phyloP scores from a whole-genome alignment of 2,797 vertebrate species.

The Carapus acus region DNA sequence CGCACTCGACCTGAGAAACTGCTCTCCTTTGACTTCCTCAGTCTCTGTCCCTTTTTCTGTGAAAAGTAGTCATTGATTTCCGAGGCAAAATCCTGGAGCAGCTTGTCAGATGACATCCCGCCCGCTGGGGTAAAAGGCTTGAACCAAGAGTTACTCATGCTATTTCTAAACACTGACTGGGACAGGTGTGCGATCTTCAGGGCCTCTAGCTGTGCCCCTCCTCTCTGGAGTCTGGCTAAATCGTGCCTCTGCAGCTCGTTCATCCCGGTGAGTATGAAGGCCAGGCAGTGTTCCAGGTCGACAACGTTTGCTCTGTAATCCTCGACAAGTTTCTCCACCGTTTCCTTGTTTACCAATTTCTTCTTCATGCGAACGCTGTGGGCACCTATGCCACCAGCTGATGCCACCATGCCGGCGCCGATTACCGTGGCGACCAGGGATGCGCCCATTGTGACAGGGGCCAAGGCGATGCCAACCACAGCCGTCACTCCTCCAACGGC shows the following conservation, averaged over 20 bases:
- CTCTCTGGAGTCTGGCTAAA: constrained; percentile 32
- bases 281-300: constrained; percentile 54
- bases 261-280: constrained; percentile 52
- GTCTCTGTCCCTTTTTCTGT: constrained; percentile 36
- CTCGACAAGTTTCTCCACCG: constrained; percentile 44
- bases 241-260: constrained; percentile 54
- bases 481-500: constrained; percentile 61
- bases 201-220: constrained; percentile 25
- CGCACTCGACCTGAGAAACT: constrained; percentile 53
- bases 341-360: constrained; percentile 31
- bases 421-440: constrained; percentile 61
- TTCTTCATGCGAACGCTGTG: constrained; percentile 38
- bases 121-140: constrained; percentile 1
- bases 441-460: constrained; percentile 58
- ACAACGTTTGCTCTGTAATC: constrained; percentile 38
- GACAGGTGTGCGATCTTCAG: constrained; percentile 40
- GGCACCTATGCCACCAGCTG: constrained; percentile 57
- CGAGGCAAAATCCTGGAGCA: constrained; percentile 47
- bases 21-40: constrained; percentile 48
- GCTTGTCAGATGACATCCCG: constrained; percentile 32
- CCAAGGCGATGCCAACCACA: constrained; percentile 59
- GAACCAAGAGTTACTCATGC: background rate
- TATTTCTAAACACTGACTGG: constrained; percentile 21
- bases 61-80: constrained; percentile 59
- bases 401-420: constrained; percentile 58